These are phyloP conservation scores for Hirtodrosophila duncani DNA, from an alignment of 2,888 invertebrate species.

Conservation along the genomic window DNA sequence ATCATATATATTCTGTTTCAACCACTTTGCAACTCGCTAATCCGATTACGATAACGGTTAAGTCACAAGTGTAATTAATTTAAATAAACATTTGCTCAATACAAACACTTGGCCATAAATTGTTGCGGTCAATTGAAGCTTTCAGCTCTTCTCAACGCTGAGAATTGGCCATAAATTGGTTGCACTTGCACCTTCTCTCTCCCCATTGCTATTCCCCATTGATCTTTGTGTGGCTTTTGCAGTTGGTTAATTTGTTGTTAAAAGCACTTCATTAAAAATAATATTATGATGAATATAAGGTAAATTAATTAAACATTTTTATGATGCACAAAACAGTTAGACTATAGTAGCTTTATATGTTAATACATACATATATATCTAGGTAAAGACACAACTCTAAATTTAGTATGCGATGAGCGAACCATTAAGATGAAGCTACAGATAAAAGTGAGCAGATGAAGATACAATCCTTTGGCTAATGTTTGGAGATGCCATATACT, in stretches of 20 bases:
- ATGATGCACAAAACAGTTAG: slow-evolving; percentile 40
- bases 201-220: neutral
- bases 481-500: too few relatives aligned
- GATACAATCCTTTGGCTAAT: too few relatives aligned
- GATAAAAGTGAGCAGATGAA: too few relatives aligned
- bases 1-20: too few relatives aligned
- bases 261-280: slow-evolving; percentile 32
- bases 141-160: neutral
- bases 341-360: too few relatives aligned
- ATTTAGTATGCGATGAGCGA: too few relatives aligned
- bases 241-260: slow-evolving; percentile 29
- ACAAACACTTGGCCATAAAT: slow-evolving; percentile 19
- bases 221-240: neutral
- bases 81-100: slow-evolving; percentile 9
- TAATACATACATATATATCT: too few relatives aligned
- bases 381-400: too few relatives aligned
- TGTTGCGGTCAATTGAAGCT: slow-evolving; percentile 10
- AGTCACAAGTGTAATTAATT: slow-evolving; percentile 12
- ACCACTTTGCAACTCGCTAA: too few relatives aligned
- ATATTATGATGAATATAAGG: slow-evolving; percentile 33
- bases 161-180: neutral
- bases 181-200: neutral
- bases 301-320: slow-evolving; percentile 39
- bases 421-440: too few relatives aligned
- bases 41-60: too few relatives aligned